Base-by-base conservation (phyloP, 2,113 vertebrate species). In the Phaethon lepturus region DNA sequence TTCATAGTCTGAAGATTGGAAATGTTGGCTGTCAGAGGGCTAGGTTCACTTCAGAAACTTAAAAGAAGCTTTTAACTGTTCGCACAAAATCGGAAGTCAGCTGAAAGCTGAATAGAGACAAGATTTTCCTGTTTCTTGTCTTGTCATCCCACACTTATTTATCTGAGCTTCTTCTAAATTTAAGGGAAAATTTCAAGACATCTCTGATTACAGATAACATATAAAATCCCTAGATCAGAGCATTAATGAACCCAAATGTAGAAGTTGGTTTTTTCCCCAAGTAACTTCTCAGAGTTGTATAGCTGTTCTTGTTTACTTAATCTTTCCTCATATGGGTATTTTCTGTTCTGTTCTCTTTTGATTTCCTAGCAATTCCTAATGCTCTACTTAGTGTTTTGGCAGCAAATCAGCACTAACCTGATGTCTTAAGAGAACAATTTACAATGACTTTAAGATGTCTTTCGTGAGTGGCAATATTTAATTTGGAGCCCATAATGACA, bases 331-430 rank as follows among this genome's bases (percentile, higher is more conserved):
- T 17, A 73, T 20, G 58, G 44, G 7, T 49, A 86, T 86, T 93
- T 90, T 95, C 81, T 88, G 28, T 50, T 94, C 52, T 49, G 62
- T 60, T 93, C 73, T 85, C 40, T 82, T 77, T 64, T 85, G 77
- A 82, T 91, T 96, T 90, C 92, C 53, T 49, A 60, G 77, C 74
- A 82, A 28, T 85, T 96, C 59, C 58, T 91, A 62, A 92, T 58
- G 50, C 79, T 83, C 87, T 95, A 42, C 78, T 96, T 68, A 90
- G 58, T 58, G 33, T 49, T 96, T 91, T 95, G 85, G 87, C 93
- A 96, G 85, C 85, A 96, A 92, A 93, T 95, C 81, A 78, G 85
- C 85, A 79, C 81, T 86, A 96, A 93, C 92, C 90, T 82, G 49
- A 76, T 76, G 58, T 86, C 92, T 92, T 85, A 72, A 82, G 74